Percentiles rank a stretch among this genome's conserved stretches.
Evolutionary conservation across 2,113 vertebrate species (phyloP).

Genomic region (Lampris incognitus): DNA sequence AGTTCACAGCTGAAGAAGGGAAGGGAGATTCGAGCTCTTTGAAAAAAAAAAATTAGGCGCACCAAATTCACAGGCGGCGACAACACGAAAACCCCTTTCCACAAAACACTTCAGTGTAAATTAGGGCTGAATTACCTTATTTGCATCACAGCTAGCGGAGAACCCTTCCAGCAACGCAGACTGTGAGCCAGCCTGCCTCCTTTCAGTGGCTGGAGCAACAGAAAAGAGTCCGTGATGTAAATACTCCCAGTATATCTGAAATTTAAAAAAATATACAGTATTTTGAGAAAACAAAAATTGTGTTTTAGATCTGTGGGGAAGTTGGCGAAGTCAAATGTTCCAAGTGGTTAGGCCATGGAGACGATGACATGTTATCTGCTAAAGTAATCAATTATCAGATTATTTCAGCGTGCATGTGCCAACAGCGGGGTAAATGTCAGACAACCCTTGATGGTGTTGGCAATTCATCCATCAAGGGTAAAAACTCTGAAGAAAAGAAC

Average conservation of each 20-base stretch:
- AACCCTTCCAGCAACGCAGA: not conserved
- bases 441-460: too few relatives aligned
- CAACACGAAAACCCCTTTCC: not conserved
- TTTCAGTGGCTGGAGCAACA: not conserved
- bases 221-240: not conserved
- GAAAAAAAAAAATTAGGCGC: not conserved
- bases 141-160: not conserved
- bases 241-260: too few relatives aligned
- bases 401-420: slow-evolving; percentile 1
- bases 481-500: too few relatives aligned
- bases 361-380: too few relatives aligned
- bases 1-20: not conserved
- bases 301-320: too few relatives aligned
- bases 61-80: not conserved
- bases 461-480: too few relatives aligned
- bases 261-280: too few relatives aligned
- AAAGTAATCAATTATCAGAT: not conserved
- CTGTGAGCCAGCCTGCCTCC: not conserved
- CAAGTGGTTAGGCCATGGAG: too few relatives aligned
- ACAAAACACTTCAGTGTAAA: not conserved
- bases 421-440: too few relatives aligned
- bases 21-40: not conserved
- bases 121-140: not conserved
- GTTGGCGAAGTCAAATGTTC: too few relatives aligned
- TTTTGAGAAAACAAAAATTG: too few relatives aligned